phyloP scores from a whole-genome alignment of 2,797 vertebrate species.

The Rhynchotus rufescens region DNA sequence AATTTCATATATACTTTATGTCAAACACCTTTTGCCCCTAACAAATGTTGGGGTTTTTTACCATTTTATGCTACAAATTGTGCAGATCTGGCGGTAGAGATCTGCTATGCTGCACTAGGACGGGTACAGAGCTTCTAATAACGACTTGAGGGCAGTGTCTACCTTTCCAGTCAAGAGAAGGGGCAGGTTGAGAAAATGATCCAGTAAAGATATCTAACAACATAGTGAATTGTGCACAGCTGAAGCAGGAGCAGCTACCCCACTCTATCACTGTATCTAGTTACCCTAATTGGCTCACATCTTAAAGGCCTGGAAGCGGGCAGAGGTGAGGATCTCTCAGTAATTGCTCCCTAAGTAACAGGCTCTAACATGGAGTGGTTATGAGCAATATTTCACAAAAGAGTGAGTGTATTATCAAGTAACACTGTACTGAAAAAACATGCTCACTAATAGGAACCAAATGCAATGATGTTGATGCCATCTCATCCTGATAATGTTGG shows the following conservation, averaged over 20 bases:
- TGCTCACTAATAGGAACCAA: background rate
- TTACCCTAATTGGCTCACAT: background rate
- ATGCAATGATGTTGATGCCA: background rate
- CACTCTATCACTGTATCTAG: background rate
- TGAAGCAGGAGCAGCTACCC: background rate
- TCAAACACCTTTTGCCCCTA: background rate
- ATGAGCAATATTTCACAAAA: background rate
- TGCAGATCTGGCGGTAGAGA: background rate
- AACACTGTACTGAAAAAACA: background rate
- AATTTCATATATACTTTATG: background rate
- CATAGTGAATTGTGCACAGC: background rate
- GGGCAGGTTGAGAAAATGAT: background rate
- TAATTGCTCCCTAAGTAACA: background rate
- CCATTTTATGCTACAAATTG: background rate
- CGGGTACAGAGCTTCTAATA: background rate
- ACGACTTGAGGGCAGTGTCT: background rate
- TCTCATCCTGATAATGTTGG: background rate
- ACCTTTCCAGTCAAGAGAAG: background rate
- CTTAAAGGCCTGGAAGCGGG: background rate
- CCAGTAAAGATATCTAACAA: background rate
- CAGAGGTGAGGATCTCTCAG: background rate
- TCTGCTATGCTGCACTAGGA: background rate
- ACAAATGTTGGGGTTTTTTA: background rate
- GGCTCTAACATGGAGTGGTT: background rate
- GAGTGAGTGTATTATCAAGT: background rate